Evolutionary conservation across 2,113 vertebrate genomes (phyloP), one percentile per base, ranked within the genome.

Genomic region (Elanoides forficatus): DNA sequence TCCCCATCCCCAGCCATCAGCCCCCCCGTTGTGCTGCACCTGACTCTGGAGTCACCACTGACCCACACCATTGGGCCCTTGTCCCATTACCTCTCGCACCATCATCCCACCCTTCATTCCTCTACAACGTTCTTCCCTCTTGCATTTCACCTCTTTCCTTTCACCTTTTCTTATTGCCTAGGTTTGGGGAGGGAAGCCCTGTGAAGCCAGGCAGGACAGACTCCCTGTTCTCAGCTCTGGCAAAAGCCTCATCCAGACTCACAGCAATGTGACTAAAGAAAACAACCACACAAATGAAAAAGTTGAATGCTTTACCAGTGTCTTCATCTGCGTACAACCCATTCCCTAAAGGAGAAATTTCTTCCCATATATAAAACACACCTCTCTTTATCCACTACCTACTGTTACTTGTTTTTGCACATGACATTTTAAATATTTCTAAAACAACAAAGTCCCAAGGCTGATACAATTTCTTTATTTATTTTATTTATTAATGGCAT

Each of bases 31-130:
- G 16, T 45, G 23, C 23, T 32, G 4, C n/a, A 52, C 27, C 9
- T 36, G 21, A 7, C 8, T 47, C 63, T 29, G 32, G 43, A 62
- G 23, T 48, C 38, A 43, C 17, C 30, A 3, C 18, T 32, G n/a
- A 32, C 15, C 23, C 27, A n/a, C 19, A 43, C 4, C 36, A 26
- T 0, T n/a, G n/a, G n/a, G 0, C 15, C 10, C 20, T 38, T 42
- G 29, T 34, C 48, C 18, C 22, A 1, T 8, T 27, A 34, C 14
- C 17, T 76, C 59, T 72, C 11, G 6, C 17, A 32, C 7, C 16
- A 19, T 5, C 4, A 0, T 20, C 47, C 43, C 23, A 42, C 23
- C 18, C 22, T 30, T 79, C 65, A 8, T 23, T 58, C 27, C 38
- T 60, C 81, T 34, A 56, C 21, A 30, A 17, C 2, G 2, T 43